Evolutionary conservation across 2,113 vertebrate genomes (phyloP), one percentile per base, ranked within the genome.

Genomic region (Ptilonorhynchus violaceus): DNA sequence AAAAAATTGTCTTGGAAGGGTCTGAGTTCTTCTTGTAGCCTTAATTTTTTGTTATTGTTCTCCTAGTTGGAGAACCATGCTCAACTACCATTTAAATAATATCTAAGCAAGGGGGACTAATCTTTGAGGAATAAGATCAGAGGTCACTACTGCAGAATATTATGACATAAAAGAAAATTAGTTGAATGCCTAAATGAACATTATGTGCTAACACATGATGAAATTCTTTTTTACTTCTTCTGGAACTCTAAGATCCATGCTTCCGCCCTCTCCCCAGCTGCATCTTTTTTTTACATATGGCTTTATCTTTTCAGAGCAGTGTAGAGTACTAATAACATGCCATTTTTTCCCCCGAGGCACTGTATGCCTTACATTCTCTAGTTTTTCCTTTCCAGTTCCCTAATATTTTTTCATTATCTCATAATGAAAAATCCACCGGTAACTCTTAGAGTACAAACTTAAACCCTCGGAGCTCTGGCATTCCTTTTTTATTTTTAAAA

Each of bases 41-140:
- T n/a, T 73, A 52, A 25, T 5, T 31, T 19, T 39, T 58, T 76
- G 22, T 0, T 47, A 63, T 60, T 80, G 3, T 60, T 86, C 46
- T 93, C n/a, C 41, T 95, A 73, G 82, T 89, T 88, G 79, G 35
- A 88, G 31, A 76, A 75, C 22, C 9, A 3, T 77, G 39, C 47
- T 70, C 27, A 92, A 82, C 41, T 59, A 76, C 27, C 46, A 49
- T 87, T 95, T 87, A 93, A 97, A 93, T 74, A 92, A 69, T 37
- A 55, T 35, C 56, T 85, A 73, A 85, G 63, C 33, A 89, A 63
- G 13, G 55, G 52, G 74, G 17, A 30, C 39, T 87, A 92, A 85
- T 62, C 27, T 93, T 87, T 73, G 79, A 95, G 55, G 23, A 94
- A 89, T 79, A 79, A 91, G 79, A 78, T 96, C 73, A 88, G 52